Percentiles rank a stretch among this genome's conserved stretches.
phyloP scores from a whole-genome alignment of 2,113 vertebrate species.

The Empidonax traillii region DNA sequence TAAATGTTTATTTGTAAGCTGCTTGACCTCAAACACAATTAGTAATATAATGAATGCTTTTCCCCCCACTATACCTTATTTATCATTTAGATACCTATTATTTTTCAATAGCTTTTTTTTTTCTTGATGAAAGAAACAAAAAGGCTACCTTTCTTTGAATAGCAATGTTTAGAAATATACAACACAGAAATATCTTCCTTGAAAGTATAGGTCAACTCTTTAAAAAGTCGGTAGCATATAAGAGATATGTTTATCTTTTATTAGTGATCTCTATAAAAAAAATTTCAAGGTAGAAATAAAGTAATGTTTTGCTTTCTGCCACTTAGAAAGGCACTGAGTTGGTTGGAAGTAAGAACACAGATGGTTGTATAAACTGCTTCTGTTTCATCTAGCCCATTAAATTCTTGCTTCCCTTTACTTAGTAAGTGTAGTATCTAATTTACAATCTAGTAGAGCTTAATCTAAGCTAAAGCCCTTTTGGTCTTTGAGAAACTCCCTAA shows the following conservation, averaged over 20 bases:
- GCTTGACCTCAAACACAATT: neutral
- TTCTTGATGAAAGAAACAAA: neutral
- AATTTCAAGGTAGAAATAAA: neutral
- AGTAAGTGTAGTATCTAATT: neutral
- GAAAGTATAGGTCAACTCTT: neutral
- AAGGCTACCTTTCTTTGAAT: neutral
- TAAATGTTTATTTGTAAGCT: neutral
- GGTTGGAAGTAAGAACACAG: neutral
- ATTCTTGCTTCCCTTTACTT: neutral
- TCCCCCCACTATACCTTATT: neutral
- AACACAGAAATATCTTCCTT: neutral
- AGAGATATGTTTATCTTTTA: neutral
- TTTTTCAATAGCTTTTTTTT: neutral
- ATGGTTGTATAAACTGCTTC: neutral
- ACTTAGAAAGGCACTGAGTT: neutral
- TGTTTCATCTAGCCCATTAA: neutral
- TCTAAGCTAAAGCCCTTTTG: neutral
- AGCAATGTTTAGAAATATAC: neutral
- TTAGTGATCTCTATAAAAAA: neutral
- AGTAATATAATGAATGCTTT: neutral
- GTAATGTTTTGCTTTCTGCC: neutral
- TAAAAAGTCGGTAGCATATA: neutral
- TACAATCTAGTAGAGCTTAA: neutral
- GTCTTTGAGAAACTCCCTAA: neutral
- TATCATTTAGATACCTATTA: neutral